These are phyloP conservation scores for Conchocele bisecta DNA, from an alignment of 2,888 invertebrate species.

Conservation along the genomic window DNA sequence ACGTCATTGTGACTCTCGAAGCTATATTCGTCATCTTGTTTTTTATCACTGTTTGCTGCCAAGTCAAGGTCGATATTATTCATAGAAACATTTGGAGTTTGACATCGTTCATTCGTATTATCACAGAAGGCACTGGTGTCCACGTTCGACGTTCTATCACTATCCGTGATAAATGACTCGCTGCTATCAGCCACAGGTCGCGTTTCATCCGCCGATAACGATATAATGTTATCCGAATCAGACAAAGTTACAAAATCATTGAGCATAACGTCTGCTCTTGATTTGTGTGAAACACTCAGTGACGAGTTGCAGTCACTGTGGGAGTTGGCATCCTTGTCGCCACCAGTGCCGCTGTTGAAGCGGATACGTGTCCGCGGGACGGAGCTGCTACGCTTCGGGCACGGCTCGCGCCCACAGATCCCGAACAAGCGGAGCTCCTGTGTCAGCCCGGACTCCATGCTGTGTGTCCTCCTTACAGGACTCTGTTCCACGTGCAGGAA, in stretches of 20 bases:
- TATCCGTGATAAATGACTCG: slow-evolving; percentile 35
- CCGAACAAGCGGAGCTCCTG: slow-evolving; percentile 61
- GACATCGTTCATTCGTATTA: too few species aligned
- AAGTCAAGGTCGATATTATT: too few species aligned
- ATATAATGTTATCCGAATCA: slow-evolving; percentile 28
- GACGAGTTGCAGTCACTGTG: not conserved
- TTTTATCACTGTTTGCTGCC: too few species aligned
- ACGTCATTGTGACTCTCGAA: too few species aligned
- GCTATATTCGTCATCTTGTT: too few species aligned
- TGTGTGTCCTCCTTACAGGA: slow-evolving; percentile 43
- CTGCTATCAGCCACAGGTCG: slow-evolving; percentile 38
- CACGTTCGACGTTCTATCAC: not conserved
- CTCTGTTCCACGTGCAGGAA: slow-evolving; percentile 57
- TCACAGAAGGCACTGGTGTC: too few species aligned
- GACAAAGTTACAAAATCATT: slow-evolving; percentile 6
- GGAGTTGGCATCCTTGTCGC: not conserved
- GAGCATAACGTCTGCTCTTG: slow-evolving; percentile 6
- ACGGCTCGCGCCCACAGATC: slow-evolving; percentile 62
- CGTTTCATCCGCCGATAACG: slow-evolving; percentile 46
- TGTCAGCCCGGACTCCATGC: slow-evolving; percentile 60
- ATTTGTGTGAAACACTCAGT: not conserved
- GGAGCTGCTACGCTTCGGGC: slow-evolving; percentile 56
- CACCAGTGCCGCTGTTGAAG: slow-evolving; percentile 46
- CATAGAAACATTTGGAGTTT: too few species aligned
- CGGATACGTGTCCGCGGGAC: slow-evolving; percentile 50